Percentiles rank a stretch among this genome's conserved stretches.
Conservation (phyloP, 2,113 vertebrate species). For the Azemiops feae region DNA sequence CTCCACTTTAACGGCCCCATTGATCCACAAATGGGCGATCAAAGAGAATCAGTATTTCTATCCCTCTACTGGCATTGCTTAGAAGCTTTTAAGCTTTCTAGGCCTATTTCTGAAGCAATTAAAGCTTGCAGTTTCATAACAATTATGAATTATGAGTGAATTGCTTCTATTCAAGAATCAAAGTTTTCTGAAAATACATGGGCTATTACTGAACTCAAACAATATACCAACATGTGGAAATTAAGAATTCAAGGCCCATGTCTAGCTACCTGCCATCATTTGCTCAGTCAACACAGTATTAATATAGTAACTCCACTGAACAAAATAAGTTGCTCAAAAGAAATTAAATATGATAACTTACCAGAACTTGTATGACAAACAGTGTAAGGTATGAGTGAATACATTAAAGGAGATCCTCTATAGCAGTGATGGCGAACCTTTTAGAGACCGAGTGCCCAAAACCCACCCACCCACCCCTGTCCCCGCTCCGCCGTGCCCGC, state of each 20-base stretch:
- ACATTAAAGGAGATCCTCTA: not conserved
- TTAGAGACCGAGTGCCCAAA: too few relatives aligned
- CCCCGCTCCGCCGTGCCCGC: too few relatives aligned
- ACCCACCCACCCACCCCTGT: too few relatives aligned
- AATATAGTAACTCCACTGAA: not conserved
- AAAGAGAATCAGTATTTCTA: not conserved
- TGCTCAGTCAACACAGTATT: not conserved
- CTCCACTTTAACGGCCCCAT: not conserved
- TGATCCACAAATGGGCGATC: not conserved
- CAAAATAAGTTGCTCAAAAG: not conserved
- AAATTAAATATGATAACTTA: not conserved
- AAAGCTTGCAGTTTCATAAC: constrained; percentile 2
- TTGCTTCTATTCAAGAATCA: not conserved
- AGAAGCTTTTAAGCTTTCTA: not conserved
- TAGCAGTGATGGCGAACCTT: too few relatives aligned
- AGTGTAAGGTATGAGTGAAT: not conserved
- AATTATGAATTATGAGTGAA: not conserved
- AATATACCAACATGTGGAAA: not conserved
- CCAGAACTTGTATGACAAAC: not conserved
- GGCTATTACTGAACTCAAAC: not conserved
- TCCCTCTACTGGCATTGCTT: not conserved
- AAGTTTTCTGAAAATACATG: not conserved
- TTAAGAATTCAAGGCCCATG: not conserved
- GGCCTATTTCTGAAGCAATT: not conserved
- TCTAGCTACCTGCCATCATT: not conserved